Evolutionary conservation across 2,888 invertebrate genomes (phyloP).

Genomic region (Ochropleura plecta): DNA sequence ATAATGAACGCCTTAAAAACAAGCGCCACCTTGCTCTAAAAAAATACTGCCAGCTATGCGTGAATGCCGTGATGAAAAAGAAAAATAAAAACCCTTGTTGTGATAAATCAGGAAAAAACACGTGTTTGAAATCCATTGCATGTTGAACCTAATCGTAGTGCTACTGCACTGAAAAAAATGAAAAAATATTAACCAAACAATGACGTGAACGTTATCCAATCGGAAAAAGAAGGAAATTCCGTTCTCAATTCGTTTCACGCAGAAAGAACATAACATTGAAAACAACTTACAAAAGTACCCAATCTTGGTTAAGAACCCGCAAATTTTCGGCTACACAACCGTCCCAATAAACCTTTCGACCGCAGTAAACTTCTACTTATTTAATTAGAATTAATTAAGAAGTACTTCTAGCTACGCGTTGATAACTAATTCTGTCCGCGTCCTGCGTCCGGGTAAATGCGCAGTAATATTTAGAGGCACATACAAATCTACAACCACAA

Average conservation of each 20-base stretch:
- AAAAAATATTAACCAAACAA: background rate
- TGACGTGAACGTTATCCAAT: background rate
- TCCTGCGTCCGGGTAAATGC: conserved; percentile 20
- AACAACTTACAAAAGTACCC: conserved; percentile 17
- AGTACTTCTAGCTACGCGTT: conserved; percentile 34
- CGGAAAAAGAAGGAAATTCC: background rate
- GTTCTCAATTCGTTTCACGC: background rate
- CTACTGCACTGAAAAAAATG: no score
- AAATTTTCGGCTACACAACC: conserved; percentile 12
- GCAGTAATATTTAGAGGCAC: conserved; percentile 23
- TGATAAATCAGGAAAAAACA: no score
- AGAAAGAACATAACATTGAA: conserved; percentile 13
- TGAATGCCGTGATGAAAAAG: no score
- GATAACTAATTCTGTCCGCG: conserved; percentile 48
- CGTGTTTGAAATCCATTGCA: no score
- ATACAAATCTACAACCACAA: background rate
- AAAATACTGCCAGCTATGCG: no score
- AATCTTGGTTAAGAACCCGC: conserved; percentile 9
- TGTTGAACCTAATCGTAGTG: no score
- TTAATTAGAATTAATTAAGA: conserved; percentile 58
- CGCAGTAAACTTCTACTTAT: conserved; percentile 37
- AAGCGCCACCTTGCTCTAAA: no score
- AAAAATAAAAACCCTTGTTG: no score
- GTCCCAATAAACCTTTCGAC: conserved; percentile 23
- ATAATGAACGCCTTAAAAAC: no score